These are phyloP conservation scores for Herminia tarsipennalis DNA, from an alignment of 2,888 invertebrate species.

Conservation along the genomic window DNA sequence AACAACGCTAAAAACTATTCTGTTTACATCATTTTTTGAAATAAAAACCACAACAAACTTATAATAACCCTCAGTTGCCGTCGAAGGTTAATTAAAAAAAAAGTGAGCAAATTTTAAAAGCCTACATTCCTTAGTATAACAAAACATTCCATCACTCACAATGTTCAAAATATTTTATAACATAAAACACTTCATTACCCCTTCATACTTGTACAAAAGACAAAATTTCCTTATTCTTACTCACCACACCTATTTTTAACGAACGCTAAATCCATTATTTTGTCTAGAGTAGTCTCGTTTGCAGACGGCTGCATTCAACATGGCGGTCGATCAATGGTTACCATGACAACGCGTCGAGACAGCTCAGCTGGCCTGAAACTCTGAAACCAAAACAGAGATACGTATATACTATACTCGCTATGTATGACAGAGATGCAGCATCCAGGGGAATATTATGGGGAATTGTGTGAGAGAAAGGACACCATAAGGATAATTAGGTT, in stretches of 20 bases:
- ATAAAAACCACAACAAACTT: too few relatives aligned
- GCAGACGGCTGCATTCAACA: slow-evolving; percentile 80
- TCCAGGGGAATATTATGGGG: slow-evolving; percentile 25
- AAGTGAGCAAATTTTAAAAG: too few relatives aligned
- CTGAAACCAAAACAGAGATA: slow-evolving; percentile 64
- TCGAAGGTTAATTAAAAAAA: too few relatives aligned
- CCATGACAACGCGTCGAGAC: slow-evolving; percentile 76
- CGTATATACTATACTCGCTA: slow-evolving; percentile 31
- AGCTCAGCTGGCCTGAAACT: slow-evolving; percentile 70
- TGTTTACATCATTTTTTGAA: too few relatives aligned
- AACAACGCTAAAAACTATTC: too few relatives aligned
- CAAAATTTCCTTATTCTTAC: background rate
- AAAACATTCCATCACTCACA: too few relatives aligned
- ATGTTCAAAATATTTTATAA: too few relatives aligned
- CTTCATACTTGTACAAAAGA: background rate
- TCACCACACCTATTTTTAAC: slow-evolving; percentile 35
- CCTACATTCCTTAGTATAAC: too few relatives aligned
- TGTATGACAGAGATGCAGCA: slow-evolving; percentile 44
- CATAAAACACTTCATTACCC: background rate
- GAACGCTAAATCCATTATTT: slow-evolving; percentile 40
- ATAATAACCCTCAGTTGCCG: too few relatives aligned
- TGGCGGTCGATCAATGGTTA: slow-evolving; percentile 81
- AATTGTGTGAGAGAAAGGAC: slow-evolving; percentile 40
- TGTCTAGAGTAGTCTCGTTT: slow-evolving; percentile 53
- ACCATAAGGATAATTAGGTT: slow-evolving; percentile 40